These are phyloP conservation scores for Nymphalis c-album DNA, from an alignment of 2,888 invertebrate species.

Conservation along the genomic window DNA sequence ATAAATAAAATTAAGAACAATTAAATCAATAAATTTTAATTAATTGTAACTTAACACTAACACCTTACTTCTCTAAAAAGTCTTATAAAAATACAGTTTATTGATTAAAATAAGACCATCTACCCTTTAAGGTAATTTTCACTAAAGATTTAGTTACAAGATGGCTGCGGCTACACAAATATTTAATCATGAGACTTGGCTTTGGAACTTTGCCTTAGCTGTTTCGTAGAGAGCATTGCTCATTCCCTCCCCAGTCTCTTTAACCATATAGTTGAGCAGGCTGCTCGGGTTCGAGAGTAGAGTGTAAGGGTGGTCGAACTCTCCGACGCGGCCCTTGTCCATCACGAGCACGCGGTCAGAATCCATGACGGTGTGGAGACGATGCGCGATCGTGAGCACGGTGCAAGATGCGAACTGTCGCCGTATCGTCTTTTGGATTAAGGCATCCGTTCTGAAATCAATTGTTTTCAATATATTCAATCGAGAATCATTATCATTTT, in stretches of 20 bases:
- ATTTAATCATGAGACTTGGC: background rate
- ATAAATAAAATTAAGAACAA: no score
- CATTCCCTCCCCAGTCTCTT: conserved; percentile 83
- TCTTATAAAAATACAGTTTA: no score
- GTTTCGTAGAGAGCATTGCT: conserved; percentile 57
- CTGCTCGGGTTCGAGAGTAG: conserved; percentile 82
- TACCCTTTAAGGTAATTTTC: no score
- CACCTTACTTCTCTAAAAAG: no score
- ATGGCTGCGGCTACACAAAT: no score
- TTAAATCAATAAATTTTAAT: no score
- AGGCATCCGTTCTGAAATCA: conserved; percentile 80
- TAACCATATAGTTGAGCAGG: conserved; percentile 84
- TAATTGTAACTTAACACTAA: no score
- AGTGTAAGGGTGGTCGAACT: conserved; percentile 85
- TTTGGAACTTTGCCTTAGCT: conserved; percentile 58
- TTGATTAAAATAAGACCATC: no score
- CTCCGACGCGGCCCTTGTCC: conserved; percentile 87
- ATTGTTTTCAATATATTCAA: background rate
- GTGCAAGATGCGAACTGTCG: conserved; percentile 89
- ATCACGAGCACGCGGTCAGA: conserved; percentile 93
- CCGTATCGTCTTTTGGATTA: conserved; percentile 92
- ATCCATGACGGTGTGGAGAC: conserved; percentile 95
- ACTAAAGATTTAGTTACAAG: no score
- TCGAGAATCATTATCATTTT: no score
- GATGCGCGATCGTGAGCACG: conserved; percentile 94